phyloP scores from a whole-genome alignment of 2,797 vertebrate genomes.

The Fundulus diaphanus region DNA sequence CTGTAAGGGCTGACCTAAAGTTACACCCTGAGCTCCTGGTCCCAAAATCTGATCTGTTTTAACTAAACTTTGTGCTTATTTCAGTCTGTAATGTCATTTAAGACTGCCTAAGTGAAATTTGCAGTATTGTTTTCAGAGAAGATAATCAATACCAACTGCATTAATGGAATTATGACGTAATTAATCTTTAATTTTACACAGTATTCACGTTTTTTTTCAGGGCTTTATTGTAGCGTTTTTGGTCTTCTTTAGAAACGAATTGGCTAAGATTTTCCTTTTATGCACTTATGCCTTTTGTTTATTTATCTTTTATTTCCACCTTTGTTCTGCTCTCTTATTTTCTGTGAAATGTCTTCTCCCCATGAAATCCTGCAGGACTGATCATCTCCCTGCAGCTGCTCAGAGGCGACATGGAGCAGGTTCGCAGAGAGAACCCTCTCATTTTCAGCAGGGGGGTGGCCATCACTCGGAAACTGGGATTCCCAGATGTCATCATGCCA shows the following conservation, averaged over 20 bases:
- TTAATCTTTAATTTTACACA: background rate
- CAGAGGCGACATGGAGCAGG: constrained; percentile 92
- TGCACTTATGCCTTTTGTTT: background rate
- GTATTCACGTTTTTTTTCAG: background rate
- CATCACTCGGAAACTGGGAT: constrained; percentile 91
- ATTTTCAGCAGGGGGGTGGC: constrained; percentile 88
- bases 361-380: constrained; percentile 81
- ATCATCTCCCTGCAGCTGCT: constrained; percentile 94
- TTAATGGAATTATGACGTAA: background rate
- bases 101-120: background rate
- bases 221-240: background rate
- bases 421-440: constrained; percentile 89
- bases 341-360: background rate
- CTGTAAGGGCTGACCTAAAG: constrained; percentile 2
- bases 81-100: background rate
- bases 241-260: background rate
- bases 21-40: constrained; percentile 5
- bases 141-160: background rate
- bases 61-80: background rate
- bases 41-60: background rate
- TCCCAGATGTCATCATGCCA: constrained; percentile 96
- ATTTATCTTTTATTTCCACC: background rate
- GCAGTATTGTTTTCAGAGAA: background rate
- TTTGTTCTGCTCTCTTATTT: background rate
- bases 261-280: background rate